Percentiles rank a stretch among this genome's conserved stretches.
Evolutionary conservation across 2,113 vertebrate genomes (phyloP).

Genomic region (Sebastes schlegelii): DNA sequence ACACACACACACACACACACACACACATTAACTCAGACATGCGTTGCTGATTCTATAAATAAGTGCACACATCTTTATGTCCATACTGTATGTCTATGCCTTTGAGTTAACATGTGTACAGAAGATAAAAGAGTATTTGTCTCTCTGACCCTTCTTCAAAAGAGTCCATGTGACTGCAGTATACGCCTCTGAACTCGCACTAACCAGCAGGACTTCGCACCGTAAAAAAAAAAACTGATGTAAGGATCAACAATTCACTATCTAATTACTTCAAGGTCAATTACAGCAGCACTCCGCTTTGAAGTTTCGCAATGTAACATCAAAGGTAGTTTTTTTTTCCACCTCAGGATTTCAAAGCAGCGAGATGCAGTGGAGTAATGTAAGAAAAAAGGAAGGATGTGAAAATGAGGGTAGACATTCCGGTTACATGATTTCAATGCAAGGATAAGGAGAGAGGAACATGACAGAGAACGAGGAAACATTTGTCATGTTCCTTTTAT

Average conservation of each 20-base stretch:
- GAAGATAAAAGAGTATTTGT: constrained; percentile 50
- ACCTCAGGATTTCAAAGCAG: constrained; percentile 76
- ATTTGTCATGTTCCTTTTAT: constrained; percentile 58
- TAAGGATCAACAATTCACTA: constrained; percentile 67
- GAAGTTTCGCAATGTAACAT: constrained; percentile 76
- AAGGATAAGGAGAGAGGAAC: constrained; percentile 9
- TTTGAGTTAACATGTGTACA: constrained; percentile 54
- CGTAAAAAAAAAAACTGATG: constrained; percentile 56
- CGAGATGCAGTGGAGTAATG: constrained; percentile 54
- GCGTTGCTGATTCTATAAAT: constrained; percentile 37
- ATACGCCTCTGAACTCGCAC: neutral
- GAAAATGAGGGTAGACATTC: constrained; percentile 60
- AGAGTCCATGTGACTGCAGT: constrained; percentile 35
- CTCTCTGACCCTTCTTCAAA: constrained; percentile 27
- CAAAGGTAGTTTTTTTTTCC: constrained; percentile 71
- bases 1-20: constrained; percentile 6
- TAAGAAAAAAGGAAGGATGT: constrained; percentile 61
- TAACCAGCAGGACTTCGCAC: constrained; percentile 34
- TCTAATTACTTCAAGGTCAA: constrained; percentile 78
- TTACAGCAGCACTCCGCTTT: constrained; percentile 71
- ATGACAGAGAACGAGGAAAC: constrained; percentile 28
- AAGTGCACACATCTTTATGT: constrained; percentile 14
- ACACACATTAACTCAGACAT: constrained; percentile 23
- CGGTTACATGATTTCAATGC: constrained; percentile 51
- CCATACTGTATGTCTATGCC: constrained; percentile 11